Percentiles rank a stretch among this genome's conserved stretches.
These are phyloP conservation scores for Lasiommata megera DNA, from an alignment of 2,888 invertebrate species.

Conservation along the genomic window DNA sequence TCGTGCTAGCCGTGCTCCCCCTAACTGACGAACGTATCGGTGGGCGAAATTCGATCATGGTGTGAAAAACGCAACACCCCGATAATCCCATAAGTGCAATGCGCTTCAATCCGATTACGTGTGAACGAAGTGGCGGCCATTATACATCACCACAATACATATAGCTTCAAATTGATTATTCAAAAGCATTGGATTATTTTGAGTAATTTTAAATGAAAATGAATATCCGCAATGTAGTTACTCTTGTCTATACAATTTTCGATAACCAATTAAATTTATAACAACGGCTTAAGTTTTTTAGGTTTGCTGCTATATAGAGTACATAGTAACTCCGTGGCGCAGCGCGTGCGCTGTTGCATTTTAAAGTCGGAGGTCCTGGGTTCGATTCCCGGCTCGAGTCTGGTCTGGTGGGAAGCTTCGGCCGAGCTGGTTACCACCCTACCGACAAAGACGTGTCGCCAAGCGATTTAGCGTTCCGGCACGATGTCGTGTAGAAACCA, in stretches of 20 bases:
- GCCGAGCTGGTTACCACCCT: too few relatives aligned
- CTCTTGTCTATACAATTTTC: not conserved
- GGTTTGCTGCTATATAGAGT: too few relatives aligned
- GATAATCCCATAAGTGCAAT: slow-evolving; percentile 29
- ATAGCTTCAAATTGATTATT: not conserved
- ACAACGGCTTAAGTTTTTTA: not conserved
- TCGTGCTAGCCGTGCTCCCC: not conserved
- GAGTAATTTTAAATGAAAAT: slow-evolving; percentile 2
- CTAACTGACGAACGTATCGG: not conserved
- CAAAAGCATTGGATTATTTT: slow-evolving; percentile 1
- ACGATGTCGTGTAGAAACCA: too few relatives aligned
- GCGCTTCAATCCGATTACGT: slow-evolving; percentile 29
- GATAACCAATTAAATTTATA: not conserved
- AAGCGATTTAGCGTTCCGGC: too few relatives aligned
- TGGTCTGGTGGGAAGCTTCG: too few relatives aligned
- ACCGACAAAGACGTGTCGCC: too few relatives aligned
- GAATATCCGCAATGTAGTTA: not conserved
- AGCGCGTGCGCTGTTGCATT: too few relatives aligned
- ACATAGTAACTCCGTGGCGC: too few relatives aligned
- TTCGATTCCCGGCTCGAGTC: too few relatives aligned
- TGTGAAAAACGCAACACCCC: slow-evolving; percentile 26
- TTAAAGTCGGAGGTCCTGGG: too few relatives aligned
- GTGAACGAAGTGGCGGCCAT: slow-evolving; percentile 23
- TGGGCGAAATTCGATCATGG: slow-evolving; percentile 16
- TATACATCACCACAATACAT: slow-evolving; percentile 16